These are phyloP conservation scores for Epiblema foenella DNA, from an alignment of 2,888 invertebrate species.

Conservation along the genomic window DNA sequence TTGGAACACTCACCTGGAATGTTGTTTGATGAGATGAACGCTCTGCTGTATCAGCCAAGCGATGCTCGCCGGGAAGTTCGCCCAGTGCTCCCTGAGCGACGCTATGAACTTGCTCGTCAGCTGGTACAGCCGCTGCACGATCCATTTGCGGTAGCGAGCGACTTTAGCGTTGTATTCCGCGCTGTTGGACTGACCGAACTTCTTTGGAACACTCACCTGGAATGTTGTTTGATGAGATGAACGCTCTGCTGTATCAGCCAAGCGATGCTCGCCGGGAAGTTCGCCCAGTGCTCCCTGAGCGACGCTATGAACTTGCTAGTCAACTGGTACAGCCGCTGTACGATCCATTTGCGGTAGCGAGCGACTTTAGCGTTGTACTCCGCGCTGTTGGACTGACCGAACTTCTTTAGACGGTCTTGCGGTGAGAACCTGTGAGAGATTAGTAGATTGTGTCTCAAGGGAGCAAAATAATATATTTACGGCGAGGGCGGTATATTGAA, in stretches of 20 bases:
- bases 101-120: slow-evolving; percentile 92
- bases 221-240: slow-evolving; percentile 77
- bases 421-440: slow-evolving; percentile 65
- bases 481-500: too few species aligned
- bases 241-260: slow-evolving; percentile 96
- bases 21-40: slow-evolving; percentile 83
- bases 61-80: slow-evolving; percentile 95
- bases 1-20: too few species aligned
- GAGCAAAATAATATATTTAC: too few species aligned
- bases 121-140: slow-evolving; percentile 90
- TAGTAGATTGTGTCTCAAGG: too few species aligned
- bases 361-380: slow-evolving; percentile 90
- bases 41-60: slow-evolving; percentile 96
- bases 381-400: slow-evolving; percentile 90
- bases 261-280: slow-evolving; percentile 94
- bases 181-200: too few species aligned
- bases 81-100: slow-evolving; percentile 93
- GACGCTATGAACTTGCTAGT: slow-evolving; percentile 93
- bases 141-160: slow-evolving; percentile 90
- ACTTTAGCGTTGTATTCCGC: slow-evolving; percentile 85
- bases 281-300: slow-evolving; percentile 92
- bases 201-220: slow-evolving; percentile 70
- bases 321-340: slow-evolving; percentile 91
- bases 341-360: slow-evolving; percentile 91
- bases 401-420: slow-evolving; percentile 86